Evolutionary conservation across 2,113 vertebrate species (phyloP), one percentile per base, ranked within the genome.

Genomic region (Formicarius rufipectus): DNA sequence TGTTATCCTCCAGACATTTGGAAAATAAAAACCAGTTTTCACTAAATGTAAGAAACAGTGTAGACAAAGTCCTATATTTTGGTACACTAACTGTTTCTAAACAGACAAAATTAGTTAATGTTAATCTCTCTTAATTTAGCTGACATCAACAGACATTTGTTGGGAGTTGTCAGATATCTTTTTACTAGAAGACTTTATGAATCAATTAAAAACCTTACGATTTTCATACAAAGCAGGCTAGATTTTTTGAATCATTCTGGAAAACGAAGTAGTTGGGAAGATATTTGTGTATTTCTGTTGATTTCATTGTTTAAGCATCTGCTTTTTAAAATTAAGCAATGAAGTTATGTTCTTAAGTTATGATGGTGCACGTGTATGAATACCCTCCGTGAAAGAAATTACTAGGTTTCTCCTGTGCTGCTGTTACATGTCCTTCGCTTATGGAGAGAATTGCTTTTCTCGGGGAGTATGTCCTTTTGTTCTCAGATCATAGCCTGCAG

Each of bases 221-320:
- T 37, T 87, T 87, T 87, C 21, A 24, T 35, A 40, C 69, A 62
- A 62, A 68, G 10, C 6, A 77, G 53, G 72, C 30, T 53, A 56
- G 78, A 71, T 37, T 42, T 14, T 45, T 30, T 45, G 58, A 91
- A 6, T 27, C 15, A 15, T 39, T 92, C 53, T 89, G 40, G 40
- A 60, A 81, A 95, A 22, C 67, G 18, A 81, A 77, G 31, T 50
- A 39, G 14, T 12, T 71, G 37, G 50, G 35, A 59, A 52, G 7
- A 16, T 73, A 2, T 73, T 84, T 81, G 69, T 49, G 24, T 52
- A 42, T 64, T 88, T 76, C 37, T 39, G 35, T 75, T 83, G 35
- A 39, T 77, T 90, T 80, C 92, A 50, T 23, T 81, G 47, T 79
- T 84, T 55, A 71, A 82, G 40, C 37, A 10, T 83, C 68, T 82